Base-by-base conservation (phyloP, 2,888 invertebrate species). In the Conops quadrifasciatus region DNA sequence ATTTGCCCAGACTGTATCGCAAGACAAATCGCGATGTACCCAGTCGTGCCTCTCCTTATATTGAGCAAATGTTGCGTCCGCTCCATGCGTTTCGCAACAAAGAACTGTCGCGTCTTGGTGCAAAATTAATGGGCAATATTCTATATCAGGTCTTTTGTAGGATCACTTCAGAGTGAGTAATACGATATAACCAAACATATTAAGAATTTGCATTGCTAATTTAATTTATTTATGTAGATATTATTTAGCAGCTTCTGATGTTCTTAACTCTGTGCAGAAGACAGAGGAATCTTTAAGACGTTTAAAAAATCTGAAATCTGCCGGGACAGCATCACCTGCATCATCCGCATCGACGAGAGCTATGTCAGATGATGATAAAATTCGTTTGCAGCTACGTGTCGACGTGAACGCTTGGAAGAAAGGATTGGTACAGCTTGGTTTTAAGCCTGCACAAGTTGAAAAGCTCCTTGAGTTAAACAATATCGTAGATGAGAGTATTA, bases 251-350 rank as follows among this genome's bases (percentile, higher is more conserved):
- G 94, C 96, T 19, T 90, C 90, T 79, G 96, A 97, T 85, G 96
- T 98, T 1, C 87, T 98, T 74, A 94, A 92, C 60, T 96, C 97
- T 1, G 97, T 98, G 13, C 94, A 94, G 84, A 96, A 94, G 87
- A 98, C 97, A 77, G 97, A 98, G 83, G 97, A 97, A 83, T 97
- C 97, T 70, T 87, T 98, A 75, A 90, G 94, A 81, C 90, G 96
- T 78, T 88, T 98, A 82, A 97, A 96, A 86, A 92, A 93, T 85
- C 92, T 93, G 24, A 89, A 94, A 74, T 93, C 93, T 72, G 84
- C 87, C 13, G 80, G 80, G 15, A 19, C 74, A 24, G 83, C 65
- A 80, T 84, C 72, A 83, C 24, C 72, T 16, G 70, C 70, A 21
- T 70, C 80, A 77, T 65, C 84, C 74, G 4, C 77, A 2, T 75